phyloP scores from a whole-genome alignment of 2,797 vertebrate genomes.

The Myotis planiceps region DNA sequence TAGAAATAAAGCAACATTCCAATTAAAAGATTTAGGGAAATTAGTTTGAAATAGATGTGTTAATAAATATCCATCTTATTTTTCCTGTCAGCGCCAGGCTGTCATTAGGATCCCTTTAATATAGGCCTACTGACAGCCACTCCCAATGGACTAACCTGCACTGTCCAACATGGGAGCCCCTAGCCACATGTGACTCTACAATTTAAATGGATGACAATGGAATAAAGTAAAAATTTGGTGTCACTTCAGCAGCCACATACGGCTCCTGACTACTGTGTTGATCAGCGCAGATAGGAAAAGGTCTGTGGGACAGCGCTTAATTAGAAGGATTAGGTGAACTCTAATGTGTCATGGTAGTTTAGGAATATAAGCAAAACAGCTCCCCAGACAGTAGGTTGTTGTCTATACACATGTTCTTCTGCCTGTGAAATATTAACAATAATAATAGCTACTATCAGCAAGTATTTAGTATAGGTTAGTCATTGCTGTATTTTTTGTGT shows the following conservation, averaged over 20 bases:
- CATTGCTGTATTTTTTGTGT: neutral
- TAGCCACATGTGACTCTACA: neutral
- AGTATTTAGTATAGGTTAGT: neutral
- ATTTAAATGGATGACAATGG: neutral
- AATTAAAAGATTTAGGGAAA: too few species aligned
- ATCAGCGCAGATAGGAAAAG: neutral
- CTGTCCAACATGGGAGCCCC: neutral
- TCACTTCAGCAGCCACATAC: neutral
- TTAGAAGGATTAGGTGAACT: neutral
- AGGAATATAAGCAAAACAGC: neutral
- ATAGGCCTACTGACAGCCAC: neutral
- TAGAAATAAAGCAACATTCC: too few species aligned
- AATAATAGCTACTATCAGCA: neutral
- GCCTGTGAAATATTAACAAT: neutral
- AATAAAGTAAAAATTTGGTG: neutral
- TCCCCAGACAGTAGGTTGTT: neutral
- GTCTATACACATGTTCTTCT: neutral
- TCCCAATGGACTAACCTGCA: neutral
- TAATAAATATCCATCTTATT: too few species aligned
- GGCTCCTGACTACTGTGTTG: neutral
- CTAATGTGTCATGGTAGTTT: neutral
- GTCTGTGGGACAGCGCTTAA: neutral
- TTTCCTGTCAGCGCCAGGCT: neutral
- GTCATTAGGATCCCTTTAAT: neutral
- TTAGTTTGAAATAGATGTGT: too few species aligned